Conservation (phyloP, 2,113 vertebrate genomes). For the Charadrius vociferus region DNA sequence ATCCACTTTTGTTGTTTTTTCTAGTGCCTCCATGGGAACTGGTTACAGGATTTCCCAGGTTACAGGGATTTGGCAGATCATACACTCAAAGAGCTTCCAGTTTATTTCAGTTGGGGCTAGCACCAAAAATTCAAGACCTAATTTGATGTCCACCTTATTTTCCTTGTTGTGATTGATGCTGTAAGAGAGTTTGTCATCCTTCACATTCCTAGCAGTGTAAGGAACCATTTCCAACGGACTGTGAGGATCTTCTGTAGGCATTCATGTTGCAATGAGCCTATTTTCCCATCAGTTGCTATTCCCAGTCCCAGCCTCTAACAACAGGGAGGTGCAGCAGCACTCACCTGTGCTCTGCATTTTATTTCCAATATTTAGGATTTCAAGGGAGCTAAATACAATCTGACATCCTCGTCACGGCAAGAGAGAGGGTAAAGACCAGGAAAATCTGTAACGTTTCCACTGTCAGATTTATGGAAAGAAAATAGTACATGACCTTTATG, state of each 20-base stretch:
- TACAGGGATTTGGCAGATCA: neutral
- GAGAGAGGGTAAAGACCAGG: neutral
- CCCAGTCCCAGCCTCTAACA: neutral
- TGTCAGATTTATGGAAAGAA: conserved; percentile 43
- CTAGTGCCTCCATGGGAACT: neutral
- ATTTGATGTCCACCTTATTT: neutral
- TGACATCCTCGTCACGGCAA: neutral
- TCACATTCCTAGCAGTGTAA: neutral
- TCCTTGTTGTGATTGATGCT: neutral
- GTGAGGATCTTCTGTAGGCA: neutral
- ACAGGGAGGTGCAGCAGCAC: neutral
- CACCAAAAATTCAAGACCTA: neutral
- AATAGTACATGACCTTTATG: conserved; percentile 31
- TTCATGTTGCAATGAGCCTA: neutral
- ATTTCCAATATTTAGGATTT: neutral
- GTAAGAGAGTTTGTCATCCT: neutral
- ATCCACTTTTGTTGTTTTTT: neutral
- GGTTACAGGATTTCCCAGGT: neutral
- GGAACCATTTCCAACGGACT: neutral
- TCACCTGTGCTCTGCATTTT: neutral
- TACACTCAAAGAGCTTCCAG: fast-evolving
- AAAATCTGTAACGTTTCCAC: conserved; percentile 28
- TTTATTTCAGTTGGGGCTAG: neutral
- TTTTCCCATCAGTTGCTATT: neutral
- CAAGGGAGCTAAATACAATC: neutral